phyloP scores from a whole-genome alignment of 1,140 invertebrate genomes.

The Propsilocerus akamusi region DNA sequence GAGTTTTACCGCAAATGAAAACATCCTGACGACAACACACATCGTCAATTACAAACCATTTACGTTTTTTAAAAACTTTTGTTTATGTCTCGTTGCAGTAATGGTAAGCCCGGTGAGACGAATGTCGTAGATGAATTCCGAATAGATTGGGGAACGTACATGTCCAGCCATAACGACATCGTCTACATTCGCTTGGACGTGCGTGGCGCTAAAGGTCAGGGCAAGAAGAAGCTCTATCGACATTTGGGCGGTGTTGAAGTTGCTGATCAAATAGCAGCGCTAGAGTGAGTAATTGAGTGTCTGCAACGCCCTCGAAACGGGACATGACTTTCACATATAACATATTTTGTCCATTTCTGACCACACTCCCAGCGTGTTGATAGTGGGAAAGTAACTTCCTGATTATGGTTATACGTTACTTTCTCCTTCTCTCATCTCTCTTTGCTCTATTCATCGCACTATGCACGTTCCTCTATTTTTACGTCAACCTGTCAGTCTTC shows the following conservation, averaged over 20 bases:
- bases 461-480: too few species aligned
- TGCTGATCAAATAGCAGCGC: conserved; percentile 70
- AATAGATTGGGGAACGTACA: conserved; percentile 82
- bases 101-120: conserved; percentile 76
- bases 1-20: not conserved
- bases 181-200: conserved; percentile 80
- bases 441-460: too few species aligned
- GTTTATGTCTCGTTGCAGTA: conserved; percentile 38
- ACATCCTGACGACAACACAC: not conserved
- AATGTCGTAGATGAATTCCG: conserved; percentile 68
- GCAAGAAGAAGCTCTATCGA: conserved; percentile 56
- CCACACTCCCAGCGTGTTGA: not conserved
- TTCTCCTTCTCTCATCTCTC: not conserved
- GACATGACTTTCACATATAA: too few species aligned
- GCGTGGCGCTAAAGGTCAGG: conserved; percentile 63
- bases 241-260: conserved; percentile 71
- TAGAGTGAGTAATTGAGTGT: conserved; percentile 50
- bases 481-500: too few species aligned
- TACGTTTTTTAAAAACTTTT: not conserved
- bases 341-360: not conserved
- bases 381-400: not conserved
- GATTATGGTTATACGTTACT: not conserved
- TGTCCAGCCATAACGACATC: conserved; percentile 78
- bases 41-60: not conserved
- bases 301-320: too few species aligned